Evolutionary conservation across 1,140 invertebrate species (phyloP), one percentile per base, ranked within the genome.

Genomic region (Lepidurus arcticus): DNA sequence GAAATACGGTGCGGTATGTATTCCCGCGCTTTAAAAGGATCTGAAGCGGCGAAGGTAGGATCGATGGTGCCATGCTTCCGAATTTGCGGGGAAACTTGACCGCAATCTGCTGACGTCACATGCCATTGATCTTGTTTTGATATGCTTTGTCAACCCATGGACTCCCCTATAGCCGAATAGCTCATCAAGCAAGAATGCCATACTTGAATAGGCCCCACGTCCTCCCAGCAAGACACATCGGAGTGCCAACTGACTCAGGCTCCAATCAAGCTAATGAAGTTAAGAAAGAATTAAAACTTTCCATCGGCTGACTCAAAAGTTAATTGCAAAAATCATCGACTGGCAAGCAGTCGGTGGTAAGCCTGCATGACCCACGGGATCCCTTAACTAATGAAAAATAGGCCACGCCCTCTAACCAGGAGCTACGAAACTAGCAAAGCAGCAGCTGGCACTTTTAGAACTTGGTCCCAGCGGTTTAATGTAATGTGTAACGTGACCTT

Each of bases 31-130:
- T 34, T 34, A 3, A 34, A 34, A 34, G 34, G 34, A 3, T 34
- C 34, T 34, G 34, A 34, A 3, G 34, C 34, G 2, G 34, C 34
- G 34, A 4, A 34, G 34, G 34, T 34, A 34, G 34, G 34, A 7
- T 65, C 21, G 53, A 65, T 65, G 53, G 53, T 65, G 21, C 53
- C 53, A 65, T 65, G 53, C 53, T 65, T 65, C 53, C n/a, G 53
- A 21, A 16, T 21, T 65, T 65, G 53, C 34, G 34, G 34, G 53
- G 16, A 16, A 65, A 65, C 16, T 65, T n/a, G 53, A 13, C 21
- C 8, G 53, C 53, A 65, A 65, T 65, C 21, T 65, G 53, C 53
- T 65, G 53, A 65, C 53, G 53, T 65, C 53, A 65, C 21, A 7
- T 13, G 5, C 16, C 53, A 65, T 65, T 65, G 53, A 65, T 65